Conservation (phyloP, 1,140 invertebrate species). For the Drosophila parvula region DNA sequence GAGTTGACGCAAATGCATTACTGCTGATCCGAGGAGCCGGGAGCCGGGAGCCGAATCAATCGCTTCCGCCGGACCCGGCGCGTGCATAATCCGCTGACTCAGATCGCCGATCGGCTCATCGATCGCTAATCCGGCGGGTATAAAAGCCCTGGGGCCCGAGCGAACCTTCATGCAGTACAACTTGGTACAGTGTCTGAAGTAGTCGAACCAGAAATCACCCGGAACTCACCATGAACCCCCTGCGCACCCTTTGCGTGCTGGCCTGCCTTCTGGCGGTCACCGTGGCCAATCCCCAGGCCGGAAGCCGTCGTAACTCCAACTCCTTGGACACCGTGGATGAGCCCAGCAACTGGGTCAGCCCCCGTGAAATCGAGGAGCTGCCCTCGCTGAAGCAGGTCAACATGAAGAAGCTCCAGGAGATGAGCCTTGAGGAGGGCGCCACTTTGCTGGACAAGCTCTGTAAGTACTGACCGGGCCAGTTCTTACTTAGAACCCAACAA, state of each 20-base stretch:
- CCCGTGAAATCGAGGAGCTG: slow-evolving; percentile 63
- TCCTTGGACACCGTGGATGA: slow-evolving; percentile 54
- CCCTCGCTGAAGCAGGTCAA: slow-evolving; percentile 67
- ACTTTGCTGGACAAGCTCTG: slow-evolving; percentile 67
- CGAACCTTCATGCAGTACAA: slow-evolving; percentile 51
- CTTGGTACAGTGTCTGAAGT: slow-evolving; percentile 52
- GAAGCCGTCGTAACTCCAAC: slow-evolving; percentile 26
- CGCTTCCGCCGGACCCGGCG: slow-evolving; percentile 43
- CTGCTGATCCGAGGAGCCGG: slow-evolving; percentile 13
- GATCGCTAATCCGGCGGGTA: slow-evolving; percentile 17
- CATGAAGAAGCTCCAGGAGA: slow-evolving; percentile 65
- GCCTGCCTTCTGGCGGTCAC: slow-evolving; percentile 62
- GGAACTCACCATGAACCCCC: slow-evolving; percentile 62
- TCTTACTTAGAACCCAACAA: too few species aligned
- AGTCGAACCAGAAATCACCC: slow-evolving; percentile 26
- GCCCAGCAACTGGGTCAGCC: slow-evolving; percentile 71
- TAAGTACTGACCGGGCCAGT: slow-evolving; percentile 33
- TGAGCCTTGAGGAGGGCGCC: slow-evolving; percentile 72
- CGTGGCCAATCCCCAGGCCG: slow-evolving; percentile 29
- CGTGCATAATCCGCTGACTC: slow-evolving; percentile 30
- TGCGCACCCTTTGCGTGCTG: slow-evolving; percentile 65
- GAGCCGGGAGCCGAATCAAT: slow-evolving; percentile 17
- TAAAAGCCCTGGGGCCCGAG: slow-evolving; percentile 32
- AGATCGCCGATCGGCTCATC: neutral
- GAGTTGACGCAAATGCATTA: neutral